Evolutionary conservation across 2,113 vertebrate species (phyloP).

Genomic region (Indicator indicator): DNA sequence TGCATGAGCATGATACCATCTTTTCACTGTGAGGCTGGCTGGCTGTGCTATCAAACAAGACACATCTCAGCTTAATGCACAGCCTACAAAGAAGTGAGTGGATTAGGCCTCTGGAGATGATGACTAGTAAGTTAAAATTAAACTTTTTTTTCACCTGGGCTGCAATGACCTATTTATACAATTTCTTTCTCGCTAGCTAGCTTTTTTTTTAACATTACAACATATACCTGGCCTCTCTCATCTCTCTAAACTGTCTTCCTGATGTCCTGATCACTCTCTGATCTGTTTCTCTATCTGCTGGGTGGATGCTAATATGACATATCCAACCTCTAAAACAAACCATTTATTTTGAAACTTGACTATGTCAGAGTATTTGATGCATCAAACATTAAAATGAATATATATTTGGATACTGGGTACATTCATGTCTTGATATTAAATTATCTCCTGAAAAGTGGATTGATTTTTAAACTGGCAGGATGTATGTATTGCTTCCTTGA

Average conservation of each 20-base stretch:
- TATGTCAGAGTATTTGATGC: conserved; percentile 31
- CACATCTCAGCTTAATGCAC: conserved; percentile 14
- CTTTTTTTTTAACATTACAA: conserved; percentile 44
- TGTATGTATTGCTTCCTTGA: conserved; percentile 40
- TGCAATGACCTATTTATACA: conserved; percentile 69
- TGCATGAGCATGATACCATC: background rate
- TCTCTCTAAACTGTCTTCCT: conserved; percentile 71
- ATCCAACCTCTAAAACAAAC: conserved; percentile 73
- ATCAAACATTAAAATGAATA: conserved; percentile 53
- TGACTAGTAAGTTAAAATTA: conserved; percentile 52
- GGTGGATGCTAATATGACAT: conserved; percentile 73
- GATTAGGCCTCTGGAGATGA: conserved; percentile 36
- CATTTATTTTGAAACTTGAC: conserved; percentile 68
- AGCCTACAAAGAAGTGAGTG: background rate
- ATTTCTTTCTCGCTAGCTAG: conserved; percentile 34
- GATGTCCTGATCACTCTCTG: conserved; percentile 72
- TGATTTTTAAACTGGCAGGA: conserved; percentile 57
- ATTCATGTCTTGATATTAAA: conserved; percentile 56
- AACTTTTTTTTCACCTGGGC: conserved; percentile 34
- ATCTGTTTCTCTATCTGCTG: conserved; percentile 68
- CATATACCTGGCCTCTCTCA: conserved; percentile 54
- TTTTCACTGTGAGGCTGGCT: background rate
- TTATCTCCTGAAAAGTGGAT: conserved; percentile 44
- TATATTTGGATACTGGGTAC: conserved; percentile 51
- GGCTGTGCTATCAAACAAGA: conserved; percentile 17